Percentiles rank a stretch among this genome's conserved stretches.
These are phyloP conservation scores for Pachycephala philippinensis DNA, from an alignment of 2,113 vertebrate species.

Conservation along the genomic window DNA sequence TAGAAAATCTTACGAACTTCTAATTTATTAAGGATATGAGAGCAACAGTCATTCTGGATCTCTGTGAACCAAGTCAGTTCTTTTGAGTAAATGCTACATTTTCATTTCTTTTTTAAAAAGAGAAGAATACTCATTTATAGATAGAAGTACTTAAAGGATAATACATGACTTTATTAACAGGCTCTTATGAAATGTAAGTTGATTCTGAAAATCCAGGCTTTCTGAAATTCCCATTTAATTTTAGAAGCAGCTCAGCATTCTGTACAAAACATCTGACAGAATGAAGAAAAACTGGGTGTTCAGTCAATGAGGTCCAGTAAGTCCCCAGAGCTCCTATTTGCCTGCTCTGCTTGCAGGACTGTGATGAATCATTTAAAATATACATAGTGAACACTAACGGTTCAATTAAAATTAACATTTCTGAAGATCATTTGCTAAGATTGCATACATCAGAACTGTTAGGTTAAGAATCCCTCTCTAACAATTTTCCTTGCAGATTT, in stretches of 20 bases:
- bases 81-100: not conserved
- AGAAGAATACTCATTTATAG: not conserved
- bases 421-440: not conserved
- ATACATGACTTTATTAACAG: not conserved
- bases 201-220: not conserved
- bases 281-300: not conserved
- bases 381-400: not conserved
- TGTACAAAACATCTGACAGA: not conserved
- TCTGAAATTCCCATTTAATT: not conserved
- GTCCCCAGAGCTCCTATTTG: not conserved
- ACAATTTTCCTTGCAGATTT: not conserved
- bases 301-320: not conserved
- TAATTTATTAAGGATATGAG: not conserved
- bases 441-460: not conserved
- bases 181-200: not conserved
- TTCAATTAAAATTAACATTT: not conserved
- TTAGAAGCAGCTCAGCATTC: not conserved
- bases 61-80: not conserved
- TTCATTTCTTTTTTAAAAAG: not conserved
- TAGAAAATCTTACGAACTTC: not conserved
- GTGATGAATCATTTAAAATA: not conserved
- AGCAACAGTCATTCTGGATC: not conserved
- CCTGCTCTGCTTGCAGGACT: not conserved
- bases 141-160: not conserved
- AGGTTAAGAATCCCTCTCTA: not conserved